Conservation (phyloP, 2,888 invertebrate genomes). For the Alloscopus bannaensis region DNA sequence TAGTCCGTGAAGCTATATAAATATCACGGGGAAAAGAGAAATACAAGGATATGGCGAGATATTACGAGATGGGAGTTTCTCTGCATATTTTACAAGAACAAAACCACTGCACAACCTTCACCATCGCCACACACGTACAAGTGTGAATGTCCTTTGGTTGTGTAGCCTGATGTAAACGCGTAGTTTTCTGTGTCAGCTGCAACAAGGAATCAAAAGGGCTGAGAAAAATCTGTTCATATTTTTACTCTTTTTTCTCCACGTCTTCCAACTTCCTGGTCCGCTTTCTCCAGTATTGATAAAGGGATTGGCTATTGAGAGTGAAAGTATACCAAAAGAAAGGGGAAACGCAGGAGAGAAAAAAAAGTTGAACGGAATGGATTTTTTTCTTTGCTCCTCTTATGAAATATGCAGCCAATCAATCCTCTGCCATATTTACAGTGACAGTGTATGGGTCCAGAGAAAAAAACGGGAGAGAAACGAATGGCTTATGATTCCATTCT, state of each 20-base stretch:
- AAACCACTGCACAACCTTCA: too few relatives aligned
- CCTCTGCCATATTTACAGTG: conserved; percentile 67
- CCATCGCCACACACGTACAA: too few relatives aligned
- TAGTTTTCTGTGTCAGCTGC: conserved; percentile 2
- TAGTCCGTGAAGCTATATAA: too few relatives aligned
- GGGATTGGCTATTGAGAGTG: background rate
- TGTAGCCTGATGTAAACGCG: background rate
- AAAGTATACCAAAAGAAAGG: conserved; percentile 7
- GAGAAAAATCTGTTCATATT: conserved; percentile 47
- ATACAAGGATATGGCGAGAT: too few relatives aligned
- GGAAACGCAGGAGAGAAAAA: conserved; percentile 46
- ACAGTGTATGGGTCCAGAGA: conserved; percentile 68
- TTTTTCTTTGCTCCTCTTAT: too few relatives aligned
- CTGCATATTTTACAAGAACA: too few relatives aligned
- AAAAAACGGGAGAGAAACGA: conserved; percentile 55
- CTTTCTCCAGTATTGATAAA: background rate
- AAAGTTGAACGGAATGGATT: conserved; percentile 55
- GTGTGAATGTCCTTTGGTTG: background rate
- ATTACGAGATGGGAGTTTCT: too few relatives aligned
- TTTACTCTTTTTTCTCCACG: conserved; percentile 25
- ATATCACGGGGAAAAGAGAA: too few relatives aligned
- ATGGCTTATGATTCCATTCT: conserved; percentile 65
- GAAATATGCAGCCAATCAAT: conserved; percentile 71
- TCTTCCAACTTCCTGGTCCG: background rate
- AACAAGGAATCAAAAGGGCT: conserved; percentile 26